Evolutionary conservation across 2,797 vertebrate genomes (phyloP), one percentile per base, ranked within the genome.

Genomic region (Pagetopsis macropterus): DNA sequence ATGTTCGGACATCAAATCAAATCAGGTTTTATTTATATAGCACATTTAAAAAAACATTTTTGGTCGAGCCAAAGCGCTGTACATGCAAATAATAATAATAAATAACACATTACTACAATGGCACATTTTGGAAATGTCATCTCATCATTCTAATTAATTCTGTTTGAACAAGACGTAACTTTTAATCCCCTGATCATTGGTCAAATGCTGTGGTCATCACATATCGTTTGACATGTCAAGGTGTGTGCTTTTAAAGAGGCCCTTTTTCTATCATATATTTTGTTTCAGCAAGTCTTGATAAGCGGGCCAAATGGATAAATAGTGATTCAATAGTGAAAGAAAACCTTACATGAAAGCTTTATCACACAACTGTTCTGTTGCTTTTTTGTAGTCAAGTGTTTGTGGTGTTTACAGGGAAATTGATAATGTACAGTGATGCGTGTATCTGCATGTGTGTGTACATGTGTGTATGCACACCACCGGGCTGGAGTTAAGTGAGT

Each of bases 401-500:
- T 45, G 15, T 33, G 31, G n/a, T 9, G 4, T 40, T 21, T 40
- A 15, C 19, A 48, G 23, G 8, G 37, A 65, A 23, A 51, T 45
- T 37, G 33, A 37, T 37, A 37, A 37, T 37, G 37, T 9, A 37
- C 33, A 37, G 33, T 37, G 8, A 37, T 52, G 56, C 49, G 5
- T 72, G 72, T 68, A 50, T 50, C 52, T 50, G 43, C 64, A 57
- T 44, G 77, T 62, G 37, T 52, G 45, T 49, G 44, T 66, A 51
- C 17, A 46, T 56, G 81, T 54, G 63, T 58, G 67, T 70, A 9
- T 76, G 31, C 65, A 59, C 75, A 44, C 65, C 58, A 40, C 66
- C 11, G 23, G 85, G 79, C 79, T 68, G 66, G 65, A 75, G 83
- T 78, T 81, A 85, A 89, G 84, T 79, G 83, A 90, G 74, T 81